Conservation (phyloP, 2,797 vertebrate genomes). For the Anas capensis region DNA sequence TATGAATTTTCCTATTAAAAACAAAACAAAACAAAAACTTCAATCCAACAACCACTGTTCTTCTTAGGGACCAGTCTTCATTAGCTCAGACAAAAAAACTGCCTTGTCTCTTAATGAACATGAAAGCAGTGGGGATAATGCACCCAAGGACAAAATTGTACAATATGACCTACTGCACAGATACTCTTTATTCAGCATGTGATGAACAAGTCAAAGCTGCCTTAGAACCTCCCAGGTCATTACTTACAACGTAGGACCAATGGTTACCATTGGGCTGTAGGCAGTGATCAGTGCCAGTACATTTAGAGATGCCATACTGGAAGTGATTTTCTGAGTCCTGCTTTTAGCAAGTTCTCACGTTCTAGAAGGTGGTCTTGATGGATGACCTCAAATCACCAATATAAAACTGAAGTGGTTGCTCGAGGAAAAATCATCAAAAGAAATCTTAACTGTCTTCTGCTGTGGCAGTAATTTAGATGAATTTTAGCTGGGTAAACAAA, state of each 20-base stretch:
- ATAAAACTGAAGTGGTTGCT: not conserved
- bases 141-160: not conserved
- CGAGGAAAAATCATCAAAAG: accelerated
- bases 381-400: not conserved
- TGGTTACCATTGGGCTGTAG: not conserved
- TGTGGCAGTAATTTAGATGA: not conserved
- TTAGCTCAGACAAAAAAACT: not conserved
- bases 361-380: not conserved
- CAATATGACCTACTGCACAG: accelerated
- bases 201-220: not conserved
- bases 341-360: not conserved
- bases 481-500: not conserved
- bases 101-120: not conserved
- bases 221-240: not conserved
- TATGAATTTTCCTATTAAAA: not conserved
- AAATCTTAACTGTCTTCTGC: not conserved
- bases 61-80: not conserved
- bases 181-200: accelerated
- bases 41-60: accelerated
- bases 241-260: accelerated
- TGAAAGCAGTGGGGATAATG: accelerated
- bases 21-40: not conserved
- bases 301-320: not conserved
- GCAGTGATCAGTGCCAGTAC: accelerated
- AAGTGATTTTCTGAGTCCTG: not conserved